Base-by-base conservation (phyloP, 37 sponge, comb jelly and placozoan species). In the Halichondria panicea region DNA sequence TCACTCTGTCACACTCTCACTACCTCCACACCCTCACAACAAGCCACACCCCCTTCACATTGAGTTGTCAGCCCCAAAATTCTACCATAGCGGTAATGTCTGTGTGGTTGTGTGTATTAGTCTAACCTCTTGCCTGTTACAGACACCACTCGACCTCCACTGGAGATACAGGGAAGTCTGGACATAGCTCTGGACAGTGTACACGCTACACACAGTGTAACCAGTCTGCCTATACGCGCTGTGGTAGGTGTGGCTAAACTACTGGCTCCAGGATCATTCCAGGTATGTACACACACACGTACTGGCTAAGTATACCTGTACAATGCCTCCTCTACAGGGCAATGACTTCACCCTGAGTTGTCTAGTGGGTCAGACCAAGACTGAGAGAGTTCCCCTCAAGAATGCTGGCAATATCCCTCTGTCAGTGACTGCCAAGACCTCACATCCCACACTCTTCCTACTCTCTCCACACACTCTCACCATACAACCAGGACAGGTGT, bases 341-440 rank as follows among this genome's bases (percentile, higher is more conserved):
- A 22, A 30, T 66, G 15, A 35, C 67, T 13, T 22, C 55, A 22
- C 42, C 67, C 28, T n/a, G n/a, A n/a, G n/a, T n/a, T 75, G 86
- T 57, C 2, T 27, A 0, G 70, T 44, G 34, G 86, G 86, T 0
- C 58, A 55, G 2, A 36, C 77, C 19, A 53, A 46, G 8, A 90
- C 71, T 36, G 37, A 55, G 38, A 59, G 40, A 27, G 56, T 90
- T 7, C 91, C 91, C 4, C 45, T 90, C 67, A 81, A 76, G 71
- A 90, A 90, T 43, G 77, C 72, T 28, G 91, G 91, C 53, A 90
- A 90, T 38, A 71, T 90, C 24, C 73, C 86, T 40, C 35, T 90
- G 18, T 36, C 42, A 7, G 81, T 90, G 7, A 37, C 31, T 9
- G 43, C 85, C 42, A 63, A 64, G 57, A 37, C 72, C 18, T 25